Evolutionary conservation across 2,888 invertebrate genomes (phyloP).

Genomic region (Pristionchus arcanus): DNA sequence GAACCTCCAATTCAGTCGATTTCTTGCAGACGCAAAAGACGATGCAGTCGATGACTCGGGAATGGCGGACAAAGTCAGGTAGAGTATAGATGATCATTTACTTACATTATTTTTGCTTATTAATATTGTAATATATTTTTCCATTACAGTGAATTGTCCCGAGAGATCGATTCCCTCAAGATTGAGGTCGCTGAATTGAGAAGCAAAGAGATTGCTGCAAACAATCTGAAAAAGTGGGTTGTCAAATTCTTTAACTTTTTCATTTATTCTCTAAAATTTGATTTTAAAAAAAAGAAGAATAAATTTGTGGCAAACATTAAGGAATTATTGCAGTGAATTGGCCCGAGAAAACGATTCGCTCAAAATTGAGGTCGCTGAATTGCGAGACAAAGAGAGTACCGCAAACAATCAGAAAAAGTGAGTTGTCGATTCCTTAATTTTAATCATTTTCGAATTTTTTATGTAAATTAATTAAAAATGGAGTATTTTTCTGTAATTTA

Average conservation of each 20-base stretch:
- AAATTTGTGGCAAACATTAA: no score
- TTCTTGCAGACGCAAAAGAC: no score
- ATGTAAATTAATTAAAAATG: no score
- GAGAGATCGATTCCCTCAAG: neutral
- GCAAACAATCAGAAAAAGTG: neutral
- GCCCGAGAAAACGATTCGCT: neutral
- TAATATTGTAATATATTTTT: no score
- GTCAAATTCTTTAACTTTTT: no score
- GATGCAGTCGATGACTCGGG: no score
- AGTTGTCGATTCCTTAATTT: neutral
- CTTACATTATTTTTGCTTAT: neutral
- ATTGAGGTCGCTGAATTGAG: neutral
- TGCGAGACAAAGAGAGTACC: neutral
- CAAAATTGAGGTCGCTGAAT: neutral
- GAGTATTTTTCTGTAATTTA: no score
- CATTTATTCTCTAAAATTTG: no score
- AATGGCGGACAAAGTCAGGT: neutral
- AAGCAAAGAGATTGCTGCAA: neutral
- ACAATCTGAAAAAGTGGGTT: no score
- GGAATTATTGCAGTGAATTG: no score
- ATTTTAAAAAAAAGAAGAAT: no score
- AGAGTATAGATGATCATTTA: neutral
- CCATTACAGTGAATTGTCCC: neutral
- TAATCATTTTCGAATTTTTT: neutral
- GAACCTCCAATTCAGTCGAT: no score